Percentiles rank a stretch among this genome's conserved stretches.
These are phyloP conservation scores for Sebastes kiyomatsui DNA, from an alignment of 2,797 vertebrate species.

Conservation along the genomic window DNA sequence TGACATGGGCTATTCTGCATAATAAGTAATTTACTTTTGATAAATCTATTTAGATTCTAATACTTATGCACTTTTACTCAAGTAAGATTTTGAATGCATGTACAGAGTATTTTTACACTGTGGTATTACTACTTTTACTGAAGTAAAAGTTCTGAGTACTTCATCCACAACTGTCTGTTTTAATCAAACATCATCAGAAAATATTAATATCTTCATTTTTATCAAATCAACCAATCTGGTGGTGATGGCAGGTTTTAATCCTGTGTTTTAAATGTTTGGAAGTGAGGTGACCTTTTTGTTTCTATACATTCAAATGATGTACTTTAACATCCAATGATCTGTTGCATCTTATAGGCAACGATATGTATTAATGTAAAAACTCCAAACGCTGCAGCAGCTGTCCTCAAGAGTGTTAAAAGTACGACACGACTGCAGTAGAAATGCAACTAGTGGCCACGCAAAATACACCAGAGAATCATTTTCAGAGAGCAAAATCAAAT, in stretches of 20 bases:
- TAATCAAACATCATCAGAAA: not conserved
- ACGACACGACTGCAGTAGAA: not conserved
- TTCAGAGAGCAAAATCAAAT: conserved; percentile 48
- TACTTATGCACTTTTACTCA: too few species aligned
- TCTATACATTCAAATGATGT: not conserved
- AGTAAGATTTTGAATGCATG: too few species aligned
- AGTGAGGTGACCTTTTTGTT: not conserved
- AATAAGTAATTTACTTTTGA: too few species aligned
- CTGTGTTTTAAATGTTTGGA: not conserved
- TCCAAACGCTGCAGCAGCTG: not conserved
- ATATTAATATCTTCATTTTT: not conserved
- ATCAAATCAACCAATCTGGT: not conserved
- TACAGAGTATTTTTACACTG: too few species aligned
- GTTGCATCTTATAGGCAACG: not conserved
- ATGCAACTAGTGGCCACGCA: conserved; percentile 62
- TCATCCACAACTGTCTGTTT: not conserved
- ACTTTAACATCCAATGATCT: not conserved
- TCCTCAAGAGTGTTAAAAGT: not conserved
- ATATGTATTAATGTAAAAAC: not conserved
- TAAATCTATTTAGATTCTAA: too few species aligned
- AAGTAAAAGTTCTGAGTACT: too few species aligned
- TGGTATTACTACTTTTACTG: too few species aligned
- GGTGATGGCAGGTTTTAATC: not conserved
- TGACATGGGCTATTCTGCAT: too few species aligned
- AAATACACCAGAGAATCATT: conserved; percentile 30